Evolutionary conservation across 2,888 invertebrate genomes (phyloP), one percentile per base, ranked within the genome.

Genomic region (Andrena trimmerana): DNA sequence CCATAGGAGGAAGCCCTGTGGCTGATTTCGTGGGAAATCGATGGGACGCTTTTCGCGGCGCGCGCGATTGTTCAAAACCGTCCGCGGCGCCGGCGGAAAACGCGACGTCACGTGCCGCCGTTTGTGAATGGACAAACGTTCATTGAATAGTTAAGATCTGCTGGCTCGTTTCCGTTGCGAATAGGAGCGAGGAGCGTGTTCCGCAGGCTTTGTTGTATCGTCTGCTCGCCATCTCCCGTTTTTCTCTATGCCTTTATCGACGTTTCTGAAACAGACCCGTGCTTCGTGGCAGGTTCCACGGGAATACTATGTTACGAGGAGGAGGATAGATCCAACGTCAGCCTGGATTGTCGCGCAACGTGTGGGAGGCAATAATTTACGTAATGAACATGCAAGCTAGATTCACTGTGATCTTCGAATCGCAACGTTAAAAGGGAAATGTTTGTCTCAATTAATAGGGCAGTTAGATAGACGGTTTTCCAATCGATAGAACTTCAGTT

Each of bases 141-240:
- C 82, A 84, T 87, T 86, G 89, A 88, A 89, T 87, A 89, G 88
- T 86, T 88, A 87, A 88, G 89, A 88, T 87, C 89, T 81, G 65
- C 62, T 68, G 83, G 79, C 81, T 78, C 60, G 77, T 62, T 88
- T 88, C 88, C 89, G 88, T 71, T 68, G 73, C 66, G 57, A 65
- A 75, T 42, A 42, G 42, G 65, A 73, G 57, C 72, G 77, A 74
- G 33, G 52, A 36, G 71, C 57, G 60, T 86, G 77, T 65, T 73
- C 48, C 20, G 70, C 48, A 24, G 42, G 71, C 74, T 81, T 78
- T 87, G 86, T 86, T 69, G 52, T 78, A 62, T 52, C n/a, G 33
- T 42, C 42, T 16, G 16, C 54, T 31, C 60, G 62, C 65, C 52
- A 52, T 29, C n/a, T 52, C 31, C 48, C 66, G 13, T 54, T 73